These are phyloP conservation scores for Drosophila parthenogenetica DNA, from an alignment of 2,888 invertebrate species.

Conservation along the genomic window DNA sequence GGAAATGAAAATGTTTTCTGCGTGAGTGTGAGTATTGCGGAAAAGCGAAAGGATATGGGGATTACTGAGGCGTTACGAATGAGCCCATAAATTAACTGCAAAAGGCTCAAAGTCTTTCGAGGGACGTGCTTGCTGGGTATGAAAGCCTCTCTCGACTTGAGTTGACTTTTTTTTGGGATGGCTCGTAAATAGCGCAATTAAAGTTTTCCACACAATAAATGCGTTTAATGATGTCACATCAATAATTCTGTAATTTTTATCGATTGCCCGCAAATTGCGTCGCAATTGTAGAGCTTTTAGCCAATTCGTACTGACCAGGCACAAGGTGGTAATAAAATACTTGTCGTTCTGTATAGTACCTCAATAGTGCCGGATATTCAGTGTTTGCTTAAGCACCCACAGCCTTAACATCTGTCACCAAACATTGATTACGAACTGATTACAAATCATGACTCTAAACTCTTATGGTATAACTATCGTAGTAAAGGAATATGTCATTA, in stretches of 20 bases:
- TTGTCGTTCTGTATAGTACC: background rate
- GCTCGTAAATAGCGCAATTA: constrained; percentile 62
- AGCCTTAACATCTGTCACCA: constrained; percentile 10
- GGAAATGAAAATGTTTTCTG: background rate
- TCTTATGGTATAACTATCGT: too few relatives aligned
- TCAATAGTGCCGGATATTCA: background rate
- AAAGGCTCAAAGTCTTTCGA: constrained; percentile 7
- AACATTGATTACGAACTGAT: constrained; percentile 5
- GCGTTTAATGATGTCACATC: constrained; percentile 45
- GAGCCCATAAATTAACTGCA: constrained; percentile 48
- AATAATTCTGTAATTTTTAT: constrained; percentile 27
- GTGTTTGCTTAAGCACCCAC: too few relatives aligned
- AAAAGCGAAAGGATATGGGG: constrained; percentile 28
- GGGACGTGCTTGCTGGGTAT: background rate
- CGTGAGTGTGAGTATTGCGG: background rate
- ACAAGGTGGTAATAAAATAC: constrained; percentile 12
- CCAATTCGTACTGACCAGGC: constrained; percentile 15
- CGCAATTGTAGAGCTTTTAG: constrained; percentile 10
- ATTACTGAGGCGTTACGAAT: constrained; percentile 37
- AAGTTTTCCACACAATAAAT: constrained; percentile 52
- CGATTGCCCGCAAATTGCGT: constrained; percentile 29
- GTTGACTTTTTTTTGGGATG: background rate
- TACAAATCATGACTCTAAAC: background rate
- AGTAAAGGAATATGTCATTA: too few relatives aligned
- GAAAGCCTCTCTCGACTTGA: background rate